Evolutionary conservation across 2,113 vertebrate genomes (phyloP).

Genomic region (Limnothrissa miodon): DNA sequence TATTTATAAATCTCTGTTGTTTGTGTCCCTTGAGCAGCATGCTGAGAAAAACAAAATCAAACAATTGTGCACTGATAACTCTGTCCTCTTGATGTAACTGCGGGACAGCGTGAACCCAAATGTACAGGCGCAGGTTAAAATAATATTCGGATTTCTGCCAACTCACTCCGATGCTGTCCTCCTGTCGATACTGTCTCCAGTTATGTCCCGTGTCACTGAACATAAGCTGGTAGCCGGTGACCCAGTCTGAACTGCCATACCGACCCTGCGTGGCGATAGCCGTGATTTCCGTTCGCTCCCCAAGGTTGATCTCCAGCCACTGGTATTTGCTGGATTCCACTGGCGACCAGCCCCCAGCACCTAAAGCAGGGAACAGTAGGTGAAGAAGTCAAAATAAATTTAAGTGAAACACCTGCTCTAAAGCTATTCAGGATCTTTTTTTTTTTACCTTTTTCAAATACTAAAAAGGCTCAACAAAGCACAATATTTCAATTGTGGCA

Average conservation of each 20-base stretch:
- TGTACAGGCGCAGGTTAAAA: neutral
- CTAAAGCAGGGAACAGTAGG: slow-evolving; percentile 51
- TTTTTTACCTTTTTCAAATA: no score
- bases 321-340: slow-evolving; percentile 70
- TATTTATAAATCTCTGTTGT: neutral
- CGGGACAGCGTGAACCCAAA: neutral
- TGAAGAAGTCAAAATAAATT: neutral
- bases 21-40: neutral
- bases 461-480: no score
- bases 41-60: neutral
- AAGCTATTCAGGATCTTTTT: no score
- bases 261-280: slow-evolving; percentile 81
- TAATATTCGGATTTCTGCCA: neutral
- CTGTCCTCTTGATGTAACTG: neutral
- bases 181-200: slow-evolving; percentile 81
- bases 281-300: slow-evolving; percentile 77
- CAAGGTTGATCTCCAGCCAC: slow-evolving; percentile 84
- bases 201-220: slow-evolving; percentile 83
- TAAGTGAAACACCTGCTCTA: no score
- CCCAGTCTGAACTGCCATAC: slow-evolving; percentile 84
- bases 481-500: no score
- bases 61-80: neutral
- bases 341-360: slow-evolving; percentile 82
- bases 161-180: slow-evolving; percentile 62
- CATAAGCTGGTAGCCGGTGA: slow-evolving; percentile 79